Percentiles rank a stretch among this genome's conserved stretches.
Evolutionary conservation across 2,797 vertebrate species (phyloP).

Genomic region (Aratinga solstitialis): DNA sequence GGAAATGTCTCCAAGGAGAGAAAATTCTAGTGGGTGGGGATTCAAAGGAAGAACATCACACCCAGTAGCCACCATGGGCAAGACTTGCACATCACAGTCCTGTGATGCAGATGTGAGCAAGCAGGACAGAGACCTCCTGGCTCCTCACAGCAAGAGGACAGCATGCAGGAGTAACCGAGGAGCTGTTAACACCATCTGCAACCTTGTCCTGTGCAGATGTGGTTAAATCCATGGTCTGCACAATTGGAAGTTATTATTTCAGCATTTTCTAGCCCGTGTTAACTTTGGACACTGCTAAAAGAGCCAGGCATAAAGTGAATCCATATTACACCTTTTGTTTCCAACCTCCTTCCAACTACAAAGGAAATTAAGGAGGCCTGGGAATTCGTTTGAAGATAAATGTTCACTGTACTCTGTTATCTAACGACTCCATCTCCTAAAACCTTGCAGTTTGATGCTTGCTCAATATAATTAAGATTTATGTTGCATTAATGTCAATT

Average conservation of each 20-base stretch:
- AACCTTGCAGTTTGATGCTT: not conserved
- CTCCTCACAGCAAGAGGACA: not conserved
- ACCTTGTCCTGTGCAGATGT: not conserved
- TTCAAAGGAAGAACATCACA: not conserved
- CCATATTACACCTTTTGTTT: not conserved
- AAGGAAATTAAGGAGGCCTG: slow-evolving; percentile 7
- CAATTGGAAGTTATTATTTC: not conserved
- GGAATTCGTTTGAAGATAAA: slow-evolving; percentile 21
- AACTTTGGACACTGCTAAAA: not conserved
- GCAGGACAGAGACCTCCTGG: not conserved
- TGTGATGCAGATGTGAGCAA: not conserved
- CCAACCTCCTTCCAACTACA: not conserved
- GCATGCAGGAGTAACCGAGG: not conserved
- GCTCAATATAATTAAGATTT: slow-evolving; percentile 62
- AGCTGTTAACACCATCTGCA: not conserved
- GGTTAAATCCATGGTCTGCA: not conserved
- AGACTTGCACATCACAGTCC: accelerated
- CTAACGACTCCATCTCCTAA: not conserved
- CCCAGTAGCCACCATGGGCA: not conserved
- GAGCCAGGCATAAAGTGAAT: not conserved
- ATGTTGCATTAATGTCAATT: slow-evolving; percentile 41
- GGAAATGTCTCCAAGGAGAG: not conserved
- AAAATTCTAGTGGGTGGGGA: not conserved
- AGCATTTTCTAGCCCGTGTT: not conserved
- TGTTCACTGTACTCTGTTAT: slow-evolving; percentile 14